Percentiles rank a stretch among this genome's conserved stretches.
phyloP scores from a whole-genome alignment of 2,113 vertebrate species.

The Syngnathus typhle region DNA sequence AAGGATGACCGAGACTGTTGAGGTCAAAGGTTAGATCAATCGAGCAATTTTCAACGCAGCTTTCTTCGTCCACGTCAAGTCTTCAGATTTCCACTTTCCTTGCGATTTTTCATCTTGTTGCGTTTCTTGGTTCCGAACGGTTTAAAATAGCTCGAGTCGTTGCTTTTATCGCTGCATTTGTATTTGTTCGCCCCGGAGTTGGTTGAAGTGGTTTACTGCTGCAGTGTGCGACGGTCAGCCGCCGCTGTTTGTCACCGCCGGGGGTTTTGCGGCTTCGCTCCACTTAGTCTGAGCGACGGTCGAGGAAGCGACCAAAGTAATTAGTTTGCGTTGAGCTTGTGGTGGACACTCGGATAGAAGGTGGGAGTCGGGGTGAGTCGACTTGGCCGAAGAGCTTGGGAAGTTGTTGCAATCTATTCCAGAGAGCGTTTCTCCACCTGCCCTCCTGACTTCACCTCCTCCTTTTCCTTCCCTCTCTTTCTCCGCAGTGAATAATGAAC shows the following conservation, averaged over 20 bases:
- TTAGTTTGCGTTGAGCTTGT: background rate
- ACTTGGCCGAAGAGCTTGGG: background rate
- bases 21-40: background rate
- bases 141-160: background rate
- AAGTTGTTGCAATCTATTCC: background rate
- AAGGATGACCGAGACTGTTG: background rate
- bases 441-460: background rate
- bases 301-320: background rate
- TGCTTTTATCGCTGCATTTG: background rate
- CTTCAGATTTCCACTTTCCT: too few species aligned
- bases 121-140: background rate
- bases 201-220: constrained; percentile 1
- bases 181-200: background rate
- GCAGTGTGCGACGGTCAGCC: background rate
- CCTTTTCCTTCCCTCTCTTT: constrained; percentile 9
- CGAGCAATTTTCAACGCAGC: background rate
- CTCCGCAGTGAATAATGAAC: constrained; percentile 32
- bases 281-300: constrained; percentile 1
- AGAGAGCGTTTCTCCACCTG: constrained; percentile 7
- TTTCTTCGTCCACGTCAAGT: too few species aligned
- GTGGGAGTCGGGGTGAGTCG: too few species aligned
- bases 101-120: background rate
- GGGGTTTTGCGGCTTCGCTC: background rate
- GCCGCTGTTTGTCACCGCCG: background rate
- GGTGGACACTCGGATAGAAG: background rate